Percentiles rank a stretch among this genome's conserved stretches.
Evolutionary conservation across 2,888 invertebrate genomes (phyloP).

Genomic region (Adelphocoris suturalis): DNA sequence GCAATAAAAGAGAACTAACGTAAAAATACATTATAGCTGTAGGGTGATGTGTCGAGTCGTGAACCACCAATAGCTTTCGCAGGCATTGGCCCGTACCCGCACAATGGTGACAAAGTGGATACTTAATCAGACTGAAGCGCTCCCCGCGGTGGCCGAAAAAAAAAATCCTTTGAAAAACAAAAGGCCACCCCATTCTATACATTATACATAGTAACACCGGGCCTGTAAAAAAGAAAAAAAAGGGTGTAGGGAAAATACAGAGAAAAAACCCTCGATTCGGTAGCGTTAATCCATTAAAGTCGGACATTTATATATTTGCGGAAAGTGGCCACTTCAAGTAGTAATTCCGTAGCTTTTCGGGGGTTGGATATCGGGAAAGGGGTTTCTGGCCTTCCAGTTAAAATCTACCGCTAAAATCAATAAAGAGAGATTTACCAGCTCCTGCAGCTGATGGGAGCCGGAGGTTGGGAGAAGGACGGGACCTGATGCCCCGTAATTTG

Average conservation of each 20-base stretch:
- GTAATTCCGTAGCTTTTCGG: constrained; percentile 8
- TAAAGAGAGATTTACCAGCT: constrained; percentile 28
- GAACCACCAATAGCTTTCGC: constrained; percentile 38
- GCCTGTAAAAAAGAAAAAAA: neutral
- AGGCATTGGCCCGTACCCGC: constrained; percentile 23
- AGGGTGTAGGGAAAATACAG: neutral
- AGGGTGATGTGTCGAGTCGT: constrained; percentile 31
- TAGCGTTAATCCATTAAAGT: constrained; percentile 42
- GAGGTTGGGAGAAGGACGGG: neutral
- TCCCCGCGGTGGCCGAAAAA: neutral
- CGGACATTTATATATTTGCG: constrained; percentile 39
- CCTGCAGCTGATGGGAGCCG: neutral
- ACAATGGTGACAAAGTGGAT: constrained; percentile 42
- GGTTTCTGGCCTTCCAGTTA: neutral
- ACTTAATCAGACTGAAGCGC: constrained; percentile 35
- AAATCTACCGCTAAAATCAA: constrained; percentile 12
- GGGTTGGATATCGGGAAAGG: neutral
- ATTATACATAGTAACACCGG: constrained; percentile 42
- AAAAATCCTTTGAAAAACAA: neutral
- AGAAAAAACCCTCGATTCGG: neutral
- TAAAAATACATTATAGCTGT: neutral
- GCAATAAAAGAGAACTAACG: constrained; percentile 12
- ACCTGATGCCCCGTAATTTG: constrained; percentile 26
- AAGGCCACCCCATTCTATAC: constrained; percentile 24
- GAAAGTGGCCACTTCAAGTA: neutral